Percentiles rank a stretch among this genome's conserved stretches.
These are phyloP conservation scores for Leucophenga montana DNA, from an alignment of 2,888 invertebrate genomes.

Conservation along the genomic window DNA sequence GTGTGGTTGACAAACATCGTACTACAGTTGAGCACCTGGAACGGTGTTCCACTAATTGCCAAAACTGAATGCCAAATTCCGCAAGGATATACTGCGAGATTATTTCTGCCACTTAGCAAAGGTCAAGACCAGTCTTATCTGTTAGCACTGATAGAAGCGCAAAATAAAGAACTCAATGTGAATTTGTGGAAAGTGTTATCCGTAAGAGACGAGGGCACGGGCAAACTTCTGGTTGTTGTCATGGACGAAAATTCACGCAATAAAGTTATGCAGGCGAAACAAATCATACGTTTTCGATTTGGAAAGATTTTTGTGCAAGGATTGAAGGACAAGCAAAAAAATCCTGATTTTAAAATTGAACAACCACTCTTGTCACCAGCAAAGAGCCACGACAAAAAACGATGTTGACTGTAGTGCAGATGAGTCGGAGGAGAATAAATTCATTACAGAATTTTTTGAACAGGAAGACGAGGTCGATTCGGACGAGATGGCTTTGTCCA, in stretches of 20 bases:
- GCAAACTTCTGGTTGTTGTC: slow-evolving; percentile 2
- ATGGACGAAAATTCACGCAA: slow-evolving; percentile 9
- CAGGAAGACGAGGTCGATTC: no score
- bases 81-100: neutral
- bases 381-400: no score
- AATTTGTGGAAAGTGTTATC: neutral
- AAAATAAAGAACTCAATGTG: slow-evolving; percentile 8
- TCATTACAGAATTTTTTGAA: no score
- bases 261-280: neutral
- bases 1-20: neutral
- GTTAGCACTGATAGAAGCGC: slow-evolving; percentile 2
- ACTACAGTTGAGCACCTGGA: neutral
- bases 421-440: no score
- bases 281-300: slow-evolving; percentile 18
- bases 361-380: no score
- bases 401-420: no score
- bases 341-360: no score
- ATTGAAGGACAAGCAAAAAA: neutral
- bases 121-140: neutral
- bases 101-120: slow-evolving; percentile 17
- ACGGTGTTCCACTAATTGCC: neutral
- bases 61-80: neutral
- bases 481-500: no score
- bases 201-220: neutral
- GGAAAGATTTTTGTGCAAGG: no score